phyloP scores from a whole-genome alignment of 2,888 invertebrate genomes.

The Mythimna ferrago region DNA sequence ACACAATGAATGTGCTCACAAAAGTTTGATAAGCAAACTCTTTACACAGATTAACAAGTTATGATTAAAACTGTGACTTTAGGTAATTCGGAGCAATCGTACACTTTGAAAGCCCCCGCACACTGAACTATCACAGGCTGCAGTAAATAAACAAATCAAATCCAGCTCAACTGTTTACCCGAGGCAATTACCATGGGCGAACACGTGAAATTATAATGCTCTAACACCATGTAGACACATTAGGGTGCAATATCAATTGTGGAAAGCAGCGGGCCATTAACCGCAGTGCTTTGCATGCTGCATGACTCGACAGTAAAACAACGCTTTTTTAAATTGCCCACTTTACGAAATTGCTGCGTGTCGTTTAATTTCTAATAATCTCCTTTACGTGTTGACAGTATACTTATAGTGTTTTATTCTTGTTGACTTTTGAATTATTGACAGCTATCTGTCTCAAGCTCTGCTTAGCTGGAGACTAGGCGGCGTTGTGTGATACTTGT shows the following conservation, averaged over 20 bases:
- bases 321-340: constrained; percentile 20
- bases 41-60: too few relatives aligned
- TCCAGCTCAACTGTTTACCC: not conserved
- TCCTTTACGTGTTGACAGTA: not conserved
- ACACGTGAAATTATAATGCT: constrained; percentile 26
- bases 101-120: not conserved
- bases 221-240: constrained; percentile 41
- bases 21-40: too few relatives aligned
- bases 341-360: constrained; percentile 20
- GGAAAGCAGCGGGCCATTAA: constrained; percentile 21
- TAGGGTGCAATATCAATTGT: constrained; percentile 35
- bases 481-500: too few relatives aligned
- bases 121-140: not conserved
- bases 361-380: constrained; percentile 14
- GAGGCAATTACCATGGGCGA: constrained; percentile 18
- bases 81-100: not conserved
- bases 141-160: constrained; percentile 7
- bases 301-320: constrained; percentile 17
- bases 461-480: too few relatives aligned
- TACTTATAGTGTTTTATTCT: not conserved
- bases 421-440: not conserved
- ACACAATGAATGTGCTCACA: too few relatives aligned
- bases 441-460: too few relatives aligned
- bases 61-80: too few relatives aligned
- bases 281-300: constrained; percentile 19